Conservation (phyloP, 2,888 invertebrate genomes). For the Falcaria lacertinaria region DNA sequence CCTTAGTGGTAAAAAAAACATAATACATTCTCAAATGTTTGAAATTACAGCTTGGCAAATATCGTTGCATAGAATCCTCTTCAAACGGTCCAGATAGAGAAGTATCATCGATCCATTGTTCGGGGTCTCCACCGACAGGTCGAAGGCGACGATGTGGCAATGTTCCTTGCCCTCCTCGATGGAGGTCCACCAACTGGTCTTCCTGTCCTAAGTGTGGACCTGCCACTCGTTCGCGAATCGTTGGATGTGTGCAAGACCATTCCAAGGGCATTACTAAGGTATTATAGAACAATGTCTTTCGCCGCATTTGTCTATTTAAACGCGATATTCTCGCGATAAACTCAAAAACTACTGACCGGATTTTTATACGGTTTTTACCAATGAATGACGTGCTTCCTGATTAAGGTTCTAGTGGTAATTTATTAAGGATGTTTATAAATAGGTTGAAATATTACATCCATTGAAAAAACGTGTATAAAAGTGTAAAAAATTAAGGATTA, state of each 20-base stretch:
- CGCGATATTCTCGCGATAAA: too few species aligned
- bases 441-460: too few species aligned
- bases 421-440: too few species aligned
- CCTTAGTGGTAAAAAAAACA: too few species aligned
- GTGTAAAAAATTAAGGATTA: too few species aligned
- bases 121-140: conserved; percentile 81
- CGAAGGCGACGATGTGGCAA: conserved; percentile 84
- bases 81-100: conserved; percentile 81
- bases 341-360: too few species aligned
- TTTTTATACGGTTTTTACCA: too few species aligned
- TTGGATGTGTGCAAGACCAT: conserved; percentile 85
- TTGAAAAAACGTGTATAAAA: too few species aligned
- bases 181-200: conserved; percentile 89
- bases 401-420: too few species aligned
- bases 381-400: too few species aligned
- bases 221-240: conserved; percentile 84
- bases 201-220: conserved; percentile 88
- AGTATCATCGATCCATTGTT: conserved; percentile 69
- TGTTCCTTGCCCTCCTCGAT: conserved; percentile 89
- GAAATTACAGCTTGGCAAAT: conserved; percentile 80
- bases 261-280: conserved; percentile 69
- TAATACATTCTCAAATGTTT: too few species aligned
- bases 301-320: too few species aligned
- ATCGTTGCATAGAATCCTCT: conserved; percentile 84
- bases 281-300: conserved; percentile 5